Evolutionary conservation across 2,888 invertebrate genomes (phyloP).

Genomic region (Biston betularia): DNA sequence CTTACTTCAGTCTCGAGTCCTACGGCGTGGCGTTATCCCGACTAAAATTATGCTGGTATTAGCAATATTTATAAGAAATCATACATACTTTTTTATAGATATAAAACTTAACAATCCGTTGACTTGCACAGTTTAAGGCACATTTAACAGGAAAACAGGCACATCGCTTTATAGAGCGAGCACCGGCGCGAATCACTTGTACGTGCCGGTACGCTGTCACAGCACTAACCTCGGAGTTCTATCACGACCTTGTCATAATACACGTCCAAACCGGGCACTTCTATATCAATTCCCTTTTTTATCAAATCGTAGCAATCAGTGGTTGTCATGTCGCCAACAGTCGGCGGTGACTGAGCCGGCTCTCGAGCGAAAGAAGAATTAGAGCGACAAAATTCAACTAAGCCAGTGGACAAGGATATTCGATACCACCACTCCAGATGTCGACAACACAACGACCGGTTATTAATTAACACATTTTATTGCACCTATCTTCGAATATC

Average conservation of each 20-base stretch:
- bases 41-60: not conserved
- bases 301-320: conserved; percentile 83
- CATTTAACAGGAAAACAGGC: conserved; percentile 30
- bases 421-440: conserved; percentile 79
- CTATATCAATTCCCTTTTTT: conserved; percentile 79
- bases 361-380: conserved; percentile 74
- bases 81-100: not conserved
- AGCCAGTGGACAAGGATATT: conserved; percentile 78
- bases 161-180: conserved; percentile 27
- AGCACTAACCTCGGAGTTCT: conserved; percentile 85
- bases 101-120: not conserved
- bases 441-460: conserved; percentile 74
- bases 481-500: conserved; percentile 28
- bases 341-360: conserved; percentile 60
- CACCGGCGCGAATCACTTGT: conserved; percentile 26
- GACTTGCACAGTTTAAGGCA: conserved; percentile 3
- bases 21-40: no score
- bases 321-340: conserved; percentile 78
- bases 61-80: not conserved
- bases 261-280: conserved; percentile 83
- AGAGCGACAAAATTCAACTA: conserved; percentile 83
- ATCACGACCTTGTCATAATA: conserved; percentile 87
- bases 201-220: conserved; percentile 32
- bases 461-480: conserved; percentile 58
- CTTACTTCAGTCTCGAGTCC: not conserved